Conservation (phyloP, 1,140 invertebrate species). For the Diachasma alloeum region DNA sequence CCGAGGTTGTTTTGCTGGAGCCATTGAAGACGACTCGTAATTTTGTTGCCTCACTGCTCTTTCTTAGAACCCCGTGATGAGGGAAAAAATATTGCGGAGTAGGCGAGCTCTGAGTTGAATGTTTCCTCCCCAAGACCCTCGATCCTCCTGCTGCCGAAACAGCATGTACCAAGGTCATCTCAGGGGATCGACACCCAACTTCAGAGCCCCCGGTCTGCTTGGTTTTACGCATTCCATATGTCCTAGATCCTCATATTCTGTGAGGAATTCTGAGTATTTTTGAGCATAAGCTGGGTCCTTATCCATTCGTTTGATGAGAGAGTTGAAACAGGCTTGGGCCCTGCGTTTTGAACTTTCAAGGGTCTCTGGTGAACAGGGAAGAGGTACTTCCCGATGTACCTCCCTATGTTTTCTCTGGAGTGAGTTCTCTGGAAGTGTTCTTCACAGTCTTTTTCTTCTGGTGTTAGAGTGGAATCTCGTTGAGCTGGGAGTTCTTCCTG, state of each 20-base stretch:
- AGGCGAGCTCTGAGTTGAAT: slow-evolving; percentile 35
- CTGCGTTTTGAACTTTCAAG: neutral
- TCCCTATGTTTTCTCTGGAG: neutral
- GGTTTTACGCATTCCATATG: neutral
- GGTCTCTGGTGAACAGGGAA: neutral
- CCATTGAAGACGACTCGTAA: slow-evolving; percentile 11
- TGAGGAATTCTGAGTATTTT: neutral
- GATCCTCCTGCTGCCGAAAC: too few relatives aligned
- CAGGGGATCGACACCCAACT: too few relatives aligned
- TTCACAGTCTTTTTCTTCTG: neutral
- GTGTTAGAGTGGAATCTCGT: neutral
- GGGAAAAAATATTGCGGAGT: neutral
- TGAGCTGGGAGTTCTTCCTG: neutral
- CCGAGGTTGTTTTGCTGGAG: neutral
- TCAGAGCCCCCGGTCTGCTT: too few relatives aligned
- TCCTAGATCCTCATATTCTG: neutral
- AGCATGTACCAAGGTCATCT: too few relatives aligned
- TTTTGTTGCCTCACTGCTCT: neutral
- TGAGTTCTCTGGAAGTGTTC: neutral
- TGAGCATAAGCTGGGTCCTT: neutral
- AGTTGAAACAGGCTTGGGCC: neutral
- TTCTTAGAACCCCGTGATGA: neutral
- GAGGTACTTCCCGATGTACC: neutral
- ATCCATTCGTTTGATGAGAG: neutral
- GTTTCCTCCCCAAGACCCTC: slow-evolving; percentile 38